Evolutionary conservation across 2,888 invertebrate species (phyloP).

Genomic region (Lacanobia oleracea): DNA sequence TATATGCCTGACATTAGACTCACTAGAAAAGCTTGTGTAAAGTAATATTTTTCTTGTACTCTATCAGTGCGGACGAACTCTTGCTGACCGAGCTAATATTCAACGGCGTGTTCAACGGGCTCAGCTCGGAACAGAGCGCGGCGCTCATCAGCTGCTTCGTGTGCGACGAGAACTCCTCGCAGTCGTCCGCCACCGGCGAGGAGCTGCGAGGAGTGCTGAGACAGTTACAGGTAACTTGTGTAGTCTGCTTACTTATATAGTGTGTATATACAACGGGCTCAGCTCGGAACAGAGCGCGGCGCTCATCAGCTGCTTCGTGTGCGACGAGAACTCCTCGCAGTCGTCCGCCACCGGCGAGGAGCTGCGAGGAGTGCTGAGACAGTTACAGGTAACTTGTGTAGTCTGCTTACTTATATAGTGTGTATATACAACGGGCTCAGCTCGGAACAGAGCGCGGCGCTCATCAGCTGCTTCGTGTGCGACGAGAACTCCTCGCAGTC

Average conservation of each 20-base stretch:
- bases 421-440: slow-evolving; percentile 92
- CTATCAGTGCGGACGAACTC: slow-evolving; percentile 96
- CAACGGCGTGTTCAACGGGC: slow-evolving; percentile 97
- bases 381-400: slow-evolving; percentile 93
- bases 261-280: slow-evolving; percentile 91
- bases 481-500: slow-evolving; percentile 97
- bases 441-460: slow-evolving; percentile 95
- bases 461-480: slow-evolving; percentile 97
- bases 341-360: slow-evolving; percentile 95
- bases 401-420: no score
- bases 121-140: slow-evolving; percentile 95
- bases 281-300: slow-evolving; percentile 95
- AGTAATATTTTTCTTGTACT: not conserved
- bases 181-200: slow-evolving; percentile 94
- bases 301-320: slow-evolving; percentile 97
- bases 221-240: slow-evolving; percentile 94
- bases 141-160: slow-evolving; percentile 97
- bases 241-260: no score
- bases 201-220: slow-evolving; percentile 97
- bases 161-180: slow-evolving; percentile 97
- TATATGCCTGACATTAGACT: no score
- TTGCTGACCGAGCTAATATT: slow-evolving; percentile 99
- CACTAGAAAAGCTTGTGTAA: not conserved
- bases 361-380: slow-evolving; percentile 96
- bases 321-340: slow-evolving; percentile 97